phyloP scores from a whole-genome alignment of 1,140 invertebrate species.

The Solen grandis region DNA sequence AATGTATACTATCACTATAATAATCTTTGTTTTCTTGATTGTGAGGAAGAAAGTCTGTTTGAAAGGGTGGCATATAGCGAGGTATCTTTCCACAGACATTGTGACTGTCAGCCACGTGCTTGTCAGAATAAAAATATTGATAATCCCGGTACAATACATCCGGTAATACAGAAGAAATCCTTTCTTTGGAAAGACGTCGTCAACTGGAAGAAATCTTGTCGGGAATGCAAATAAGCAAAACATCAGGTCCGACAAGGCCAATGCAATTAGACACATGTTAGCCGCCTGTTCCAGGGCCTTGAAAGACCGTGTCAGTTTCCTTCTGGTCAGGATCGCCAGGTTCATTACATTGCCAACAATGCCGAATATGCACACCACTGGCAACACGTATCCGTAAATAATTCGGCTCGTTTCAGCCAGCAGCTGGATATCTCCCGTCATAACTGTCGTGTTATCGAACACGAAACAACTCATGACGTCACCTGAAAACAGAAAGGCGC shows the following conservation, averaged over 20 bases:
- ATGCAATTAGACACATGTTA: slow-evolving; percentile 74
- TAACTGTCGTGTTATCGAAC: slow-evolving; percentile 27
- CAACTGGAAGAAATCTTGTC: slow-evolving; percentile 74
- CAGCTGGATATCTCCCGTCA: slow-evolving; percentile 18
- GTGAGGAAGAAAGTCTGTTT: slow-evolving; percentile 75
- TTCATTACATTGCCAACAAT: slow-evolving; percentile 78
- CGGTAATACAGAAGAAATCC: slow-evolving; percentile 74
- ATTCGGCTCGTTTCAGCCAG: slow-evolving; percentile 34
- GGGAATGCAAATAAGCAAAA: slow-evolving; percentile 78
- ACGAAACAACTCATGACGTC: slow-evolving; percentile 25
- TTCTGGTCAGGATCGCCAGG: slow-evolving; percentile 74
- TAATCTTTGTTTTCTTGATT: slow-evolving; percentile 72
- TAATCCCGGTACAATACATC: slow-evolving; percentile 73
- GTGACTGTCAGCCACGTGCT: slow-evolving; percentile 79
- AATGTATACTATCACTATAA: slow-evolving; percentile 75
- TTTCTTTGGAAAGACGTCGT: slow-evolving; percentile 62
- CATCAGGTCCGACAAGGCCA: slow-evolving; percentile 75
- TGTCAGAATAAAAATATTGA: slow-evolving; percentile 79
- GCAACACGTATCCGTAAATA: slow-evolving; percentile 61
- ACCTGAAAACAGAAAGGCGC: slow-evolving; percentile 27
- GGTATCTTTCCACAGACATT: slow-evolving; percentile 78
- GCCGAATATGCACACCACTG: slow-evolving; percentile 75
- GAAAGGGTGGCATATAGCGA: slow-evolving; percentile 79
- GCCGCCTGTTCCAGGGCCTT: slow-evolving; percentile 74
- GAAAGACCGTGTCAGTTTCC: slow-evolving; percentile 74